Conservation (phyloP, 2,888 invertebrate species). For the Lingula anatina region DNA sequence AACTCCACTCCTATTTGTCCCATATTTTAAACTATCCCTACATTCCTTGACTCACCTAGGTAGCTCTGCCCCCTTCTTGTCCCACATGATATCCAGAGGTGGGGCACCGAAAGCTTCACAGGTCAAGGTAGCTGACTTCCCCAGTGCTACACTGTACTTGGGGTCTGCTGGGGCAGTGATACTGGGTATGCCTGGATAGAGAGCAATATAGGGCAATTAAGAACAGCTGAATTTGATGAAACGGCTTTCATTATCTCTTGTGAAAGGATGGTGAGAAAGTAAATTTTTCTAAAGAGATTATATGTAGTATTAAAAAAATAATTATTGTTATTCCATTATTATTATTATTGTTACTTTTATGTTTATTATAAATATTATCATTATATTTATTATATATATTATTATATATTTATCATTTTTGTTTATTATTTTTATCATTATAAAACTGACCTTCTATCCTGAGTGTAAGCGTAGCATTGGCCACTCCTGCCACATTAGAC, state of each 20-base stretch:
- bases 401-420: neutral
- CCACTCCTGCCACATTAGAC: slow-evolving; percentile 55
- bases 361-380: neutral
- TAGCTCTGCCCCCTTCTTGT: slow-evolving; percentile 30
- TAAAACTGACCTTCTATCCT: neutral
- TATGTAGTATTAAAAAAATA: no score
- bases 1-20: no score
- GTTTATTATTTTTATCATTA: neutral
- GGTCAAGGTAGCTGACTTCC: slow-evolving; percentile 63
- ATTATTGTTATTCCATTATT: no score
- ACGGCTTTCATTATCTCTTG: no score
- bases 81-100: slow-evolving; percentile 54
- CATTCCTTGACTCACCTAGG: no score
- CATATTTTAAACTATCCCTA: no score
- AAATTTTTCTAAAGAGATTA: no score
- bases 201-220: no score
- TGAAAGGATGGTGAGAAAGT: neutral
- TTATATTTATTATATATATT: neutral
- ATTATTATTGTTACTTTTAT: neutral
- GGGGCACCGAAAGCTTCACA: slow-evolving; percentile 68
- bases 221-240: no score
- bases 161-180: no score
- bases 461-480: slow-evolving; percentile 58
- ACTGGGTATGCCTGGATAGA: no score
- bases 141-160: no score